Conservation (phyloP, 2,888 invertebrate genomes). For the Heliconius hortense region DNA sequence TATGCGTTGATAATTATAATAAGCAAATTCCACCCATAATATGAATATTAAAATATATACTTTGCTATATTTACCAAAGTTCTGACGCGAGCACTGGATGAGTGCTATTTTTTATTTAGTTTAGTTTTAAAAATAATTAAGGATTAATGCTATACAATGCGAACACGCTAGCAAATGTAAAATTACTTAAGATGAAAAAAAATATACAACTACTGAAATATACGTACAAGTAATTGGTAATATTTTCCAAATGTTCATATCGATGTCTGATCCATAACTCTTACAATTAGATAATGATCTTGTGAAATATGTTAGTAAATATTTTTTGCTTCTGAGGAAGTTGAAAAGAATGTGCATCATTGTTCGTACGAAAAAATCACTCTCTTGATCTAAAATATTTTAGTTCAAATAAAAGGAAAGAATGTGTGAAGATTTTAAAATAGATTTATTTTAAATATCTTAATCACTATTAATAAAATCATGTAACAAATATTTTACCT, state of each 20-base stretch:
- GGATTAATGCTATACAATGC: too few species aligned
- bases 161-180: too few species aligned
- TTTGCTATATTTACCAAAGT: neutral
- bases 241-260: slow-evolving; percentile 37
- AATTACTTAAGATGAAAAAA: too few species aligned
- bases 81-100: neutral
- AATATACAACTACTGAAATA: neutral
- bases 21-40: neutral
- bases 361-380: neutral
- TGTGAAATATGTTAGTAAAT: slow-evolving; percentile 25
- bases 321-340: slow-evolving; percentile 12
- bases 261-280: neutral
- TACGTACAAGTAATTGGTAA: slow-evolving; percentile 35
- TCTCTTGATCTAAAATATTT: neutral
- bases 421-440: neutral
- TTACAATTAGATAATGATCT: neutral
- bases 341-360: slow-evolving; percentile 23
- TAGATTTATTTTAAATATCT: neutral
- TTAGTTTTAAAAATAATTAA: neutral
- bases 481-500: neutral
- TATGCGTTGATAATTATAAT: neutral
- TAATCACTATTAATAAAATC: neutral
- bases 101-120: neutral
- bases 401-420: neutral
- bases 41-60: neutral